Evolutionary conservation across 2,888 invertebrate species (phyloP).

Genomic region (Chamaedrilus cognettii): DNA sequence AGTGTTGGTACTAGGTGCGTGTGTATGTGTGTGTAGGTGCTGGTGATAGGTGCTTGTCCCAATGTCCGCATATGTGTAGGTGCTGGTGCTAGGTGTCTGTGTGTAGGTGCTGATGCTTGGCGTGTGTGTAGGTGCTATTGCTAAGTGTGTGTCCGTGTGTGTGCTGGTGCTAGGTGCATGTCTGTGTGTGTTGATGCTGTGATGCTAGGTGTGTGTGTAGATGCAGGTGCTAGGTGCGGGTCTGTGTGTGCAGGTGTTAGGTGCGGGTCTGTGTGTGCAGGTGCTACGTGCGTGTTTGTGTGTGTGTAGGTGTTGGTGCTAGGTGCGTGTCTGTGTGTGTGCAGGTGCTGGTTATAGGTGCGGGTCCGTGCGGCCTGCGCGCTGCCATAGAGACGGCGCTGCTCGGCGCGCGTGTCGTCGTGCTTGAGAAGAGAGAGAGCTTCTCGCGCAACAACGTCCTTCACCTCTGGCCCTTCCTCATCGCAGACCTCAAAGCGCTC

Average conservation of each 20-base stretch:
- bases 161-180: too few species aligned
- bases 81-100: background rate
- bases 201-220: too few species aligned
- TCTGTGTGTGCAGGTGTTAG: too few species aligned
- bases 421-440: slow-evolving; percentile 86
- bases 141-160: too few species aligned
- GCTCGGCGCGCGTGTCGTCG: slow-evolving; percentile 90
- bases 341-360: slow-evolving; percentile 85
- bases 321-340: slow-evolving; percentile 21
- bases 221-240: too few species aligned
- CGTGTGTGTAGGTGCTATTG: too few species aligned
- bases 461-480: slow-evolving; percentile 98
- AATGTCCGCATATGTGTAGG: background rate
- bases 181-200: too few species aligned
- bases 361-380: slow-evolving; percentile 93
- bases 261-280: too few species aligned
- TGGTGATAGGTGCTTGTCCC: slow-evolving; percentile 5
- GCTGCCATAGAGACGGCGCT: slow-evolving; percentile 96
- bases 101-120: too few species aligned
- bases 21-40: slow-evolving; percentile 11
- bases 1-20: background rate
- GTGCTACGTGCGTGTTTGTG: too few species aligned
- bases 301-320: too few species aligned
- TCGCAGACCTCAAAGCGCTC: slow-evolving; percentile 87
- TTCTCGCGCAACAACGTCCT: slow-evolving; percentile 83